Conservation (phyloP, 2,797 vertebrate genomes). For the Zalophus californianus region DNA sequence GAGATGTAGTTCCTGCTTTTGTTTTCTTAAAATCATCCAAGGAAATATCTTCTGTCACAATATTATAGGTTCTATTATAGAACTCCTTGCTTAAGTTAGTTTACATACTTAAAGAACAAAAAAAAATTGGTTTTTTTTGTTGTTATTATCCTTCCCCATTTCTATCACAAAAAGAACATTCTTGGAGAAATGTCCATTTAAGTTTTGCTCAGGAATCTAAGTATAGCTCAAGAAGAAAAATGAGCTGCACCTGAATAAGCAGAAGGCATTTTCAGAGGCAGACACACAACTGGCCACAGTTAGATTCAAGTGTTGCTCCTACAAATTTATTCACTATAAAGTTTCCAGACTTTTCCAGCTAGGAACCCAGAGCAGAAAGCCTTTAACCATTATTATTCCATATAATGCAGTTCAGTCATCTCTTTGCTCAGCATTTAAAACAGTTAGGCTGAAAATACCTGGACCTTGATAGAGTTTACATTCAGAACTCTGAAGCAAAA, state of each 20-base stretch:
- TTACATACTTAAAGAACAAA: background rate
- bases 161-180: constrained; percentile 22
- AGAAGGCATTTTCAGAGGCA: constrained; percentile 12
- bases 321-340: background rate
- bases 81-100: background rate
- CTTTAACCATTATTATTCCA: background rate
- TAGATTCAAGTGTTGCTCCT: background rate
- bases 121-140: background rate
- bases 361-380: background rate
- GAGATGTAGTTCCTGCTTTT: background rate
- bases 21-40: background rate
- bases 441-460: background rate
- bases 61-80: background rate
- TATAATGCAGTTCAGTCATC: background rate
- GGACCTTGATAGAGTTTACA: background rate
- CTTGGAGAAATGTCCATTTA: constrained; percentile 25
- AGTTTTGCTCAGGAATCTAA: constrained; percentile 45
- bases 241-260: constrained; percentile 33
- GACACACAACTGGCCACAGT: background rate
- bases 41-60: background rate
- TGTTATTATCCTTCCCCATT: background rate
- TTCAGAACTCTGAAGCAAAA: constrained; percentile 9
- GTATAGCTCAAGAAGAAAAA: background rate
- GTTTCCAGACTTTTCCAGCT: background rate
- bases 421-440: background rate